Evolutionary conservation across 2,888 invertebrate species (phyloP).

Genomic region (Rhingia rostrata): DNA sequence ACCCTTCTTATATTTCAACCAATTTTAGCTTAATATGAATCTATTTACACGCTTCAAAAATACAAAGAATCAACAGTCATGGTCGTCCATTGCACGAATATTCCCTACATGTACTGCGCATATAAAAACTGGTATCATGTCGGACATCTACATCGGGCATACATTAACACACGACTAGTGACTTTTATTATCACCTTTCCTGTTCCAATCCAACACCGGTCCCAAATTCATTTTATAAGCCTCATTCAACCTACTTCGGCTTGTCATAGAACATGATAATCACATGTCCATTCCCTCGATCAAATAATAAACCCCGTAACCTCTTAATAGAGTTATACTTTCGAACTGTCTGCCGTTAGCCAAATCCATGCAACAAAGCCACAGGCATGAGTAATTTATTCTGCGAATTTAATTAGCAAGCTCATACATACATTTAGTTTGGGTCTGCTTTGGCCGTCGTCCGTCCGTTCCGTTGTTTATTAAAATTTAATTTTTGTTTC

Average conservation of each 20-base stretch:
- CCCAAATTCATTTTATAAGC: background rate
- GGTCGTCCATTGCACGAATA: too few species aligned
- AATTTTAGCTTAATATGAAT: too few species aligned
- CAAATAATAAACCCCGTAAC: slow-evolving; percentile 47
- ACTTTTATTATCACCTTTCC: too few species aligned
- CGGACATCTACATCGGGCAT: too few species aligned
- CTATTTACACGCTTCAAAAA: too few species aligned
- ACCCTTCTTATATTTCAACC: too few species aligned
- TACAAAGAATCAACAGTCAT: too few species aligned
- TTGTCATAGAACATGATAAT: slow-evolving; percentile 22
- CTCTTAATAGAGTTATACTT: slow-evolving; percentile 60
- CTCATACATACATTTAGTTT: slow-evolving; percentile 2
- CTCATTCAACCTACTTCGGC: slow-evolving; percentile 17
- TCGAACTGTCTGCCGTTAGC: slow-evolving; percentile 16
- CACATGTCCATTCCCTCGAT: slow-evolving; percentile 17
- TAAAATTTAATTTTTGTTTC: slow-evolving; percentile 18
- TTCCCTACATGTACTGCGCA: too few species aligned
- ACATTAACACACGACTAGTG: too few species aligned
- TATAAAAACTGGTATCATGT: too few species aligned
- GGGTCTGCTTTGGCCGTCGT: background rate
- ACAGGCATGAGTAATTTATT: slow-evolving; percentile 52
- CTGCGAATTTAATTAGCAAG: slow-evolving; percentile 49
- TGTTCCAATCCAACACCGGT: background rate
- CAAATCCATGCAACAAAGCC: background rate
- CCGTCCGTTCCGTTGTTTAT: slow-evolving; percentile 35